Conservation (phyloP, 2,113 vertebrate genomes). For the Rutilus rutilus region DNA sequence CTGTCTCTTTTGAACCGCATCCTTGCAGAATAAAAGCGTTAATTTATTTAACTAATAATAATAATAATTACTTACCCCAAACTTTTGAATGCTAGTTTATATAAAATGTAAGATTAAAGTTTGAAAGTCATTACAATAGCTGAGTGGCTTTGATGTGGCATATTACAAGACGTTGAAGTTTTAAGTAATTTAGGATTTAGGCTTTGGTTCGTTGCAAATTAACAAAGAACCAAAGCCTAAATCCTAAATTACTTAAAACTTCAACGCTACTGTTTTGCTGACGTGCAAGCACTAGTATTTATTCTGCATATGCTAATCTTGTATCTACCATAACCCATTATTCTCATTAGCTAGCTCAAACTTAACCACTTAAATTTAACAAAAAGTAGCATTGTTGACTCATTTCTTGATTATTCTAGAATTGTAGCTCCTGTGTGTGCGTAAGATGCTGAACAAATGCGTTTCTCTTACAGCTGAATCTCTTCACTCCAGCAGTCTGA, state of each 20-base stretch:
- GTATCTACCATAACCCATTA: background rate
- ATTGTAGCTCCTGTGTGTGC: background rate
- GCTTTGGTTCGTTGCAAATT: too few relatives aligned
- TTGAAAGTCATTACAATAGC: background rate
- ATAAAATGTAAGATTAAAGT: background rate
- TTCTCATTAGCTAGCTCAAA: background rate
- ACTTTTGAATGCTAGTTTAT: background rate
- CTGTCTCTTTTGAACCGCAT: too few relatives aligned
- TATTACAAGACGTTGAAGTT: too few relatives aligned
- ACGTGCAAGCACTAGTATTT: background rate
- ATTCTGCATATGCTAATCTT: background rate
- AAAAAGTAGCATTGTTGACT: background rate
- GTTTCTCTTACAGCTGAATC: slow-evolving; percentile 75
- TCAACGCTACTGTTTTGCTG: background rate
- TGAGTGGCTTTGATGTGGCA: background rate
- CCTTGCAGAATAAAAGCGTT: too few relatives aligned
- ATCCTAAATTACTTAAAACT: background rate
- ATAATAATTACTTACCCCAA: background rate
- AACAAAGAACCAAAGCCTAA: background rate
- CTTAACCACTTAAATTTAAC: background rate
- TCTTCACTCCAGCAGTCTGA: slow-evolving; percentile 73
- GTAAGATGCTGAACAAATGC: background rate
- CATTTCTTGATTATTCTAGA: background rate
- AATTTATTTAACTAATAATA: too few relatives aligned
- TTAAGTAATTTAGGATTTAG: too few relatives aligned